A percentile compares a stretch with the other conserved stretches of the same genome.
These are phyloP conservation scores for Salminus brasiliensis DNA, from an alignment of 2,113 vertebrate species.

Conservation along the genomic window DNA sequence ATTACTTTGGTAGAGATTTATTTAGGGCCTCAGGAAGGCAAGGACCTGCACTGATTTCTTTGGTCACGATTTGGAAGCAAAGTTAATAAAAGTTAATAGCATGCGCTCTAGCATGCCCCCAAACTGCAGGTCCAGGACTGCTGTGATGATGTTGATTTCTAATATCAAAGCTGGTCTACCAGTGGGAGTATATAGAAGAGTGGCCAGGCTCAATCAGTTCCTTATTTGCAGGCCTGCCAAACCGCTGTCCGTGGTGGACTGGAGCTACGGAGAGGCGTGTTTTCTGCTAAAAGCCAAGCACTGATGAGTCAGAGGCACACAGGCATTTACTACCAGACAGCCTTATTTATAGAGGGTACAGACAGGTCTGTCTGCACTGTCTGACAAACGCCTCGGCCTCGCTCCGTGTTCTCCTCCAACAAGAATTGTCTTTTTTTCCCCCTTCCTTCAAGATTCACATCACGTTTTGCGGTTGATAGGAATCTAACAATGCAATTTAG, in stretches of 20 bases:
- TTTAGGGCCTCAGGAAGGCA: too few relatives aligned
- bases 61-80: too few relatives aligned
- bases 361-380: constrained; percentile 56
- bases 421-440: constrained; percentile 43
- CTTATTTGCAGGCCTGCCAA: constrained; percentile 18
- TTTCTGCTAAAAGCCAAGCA: constrained; percentile 18
- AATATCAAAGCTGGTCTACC: background rate
- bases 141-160: background rate
- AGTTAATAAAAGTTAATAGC: too few relatives aligned
- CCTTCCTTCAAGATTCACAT: constrained; percentile 16
- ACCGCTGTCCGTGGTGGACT: background rate
- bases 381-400: constrained; percentile 44
- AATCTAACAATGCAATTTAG: background rate
- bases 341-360: constrained; percentile 48
- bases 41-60: too few relatives aligned
- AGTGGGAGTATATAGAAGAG: constrained; percentile 18
- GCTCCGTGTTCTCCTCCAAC: constrained; percentile 38
- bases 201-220: constrained; percentile 35
- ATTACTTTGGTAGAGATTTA: too few relatives aligned
- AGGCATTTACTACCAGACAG: constrained; percentile 29
- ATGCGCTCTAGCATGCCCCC: too few relatives aligned
- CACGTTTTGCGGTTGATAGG: background rate
- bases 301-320: constrained; percentile 30
- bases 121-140: background rate
- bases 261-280: constrained; percentile 16